Evolutionary conservation across 2,797 vertebrate genomes (phyloP).

Genomic region (Labroides dimidiatus): DNA sequence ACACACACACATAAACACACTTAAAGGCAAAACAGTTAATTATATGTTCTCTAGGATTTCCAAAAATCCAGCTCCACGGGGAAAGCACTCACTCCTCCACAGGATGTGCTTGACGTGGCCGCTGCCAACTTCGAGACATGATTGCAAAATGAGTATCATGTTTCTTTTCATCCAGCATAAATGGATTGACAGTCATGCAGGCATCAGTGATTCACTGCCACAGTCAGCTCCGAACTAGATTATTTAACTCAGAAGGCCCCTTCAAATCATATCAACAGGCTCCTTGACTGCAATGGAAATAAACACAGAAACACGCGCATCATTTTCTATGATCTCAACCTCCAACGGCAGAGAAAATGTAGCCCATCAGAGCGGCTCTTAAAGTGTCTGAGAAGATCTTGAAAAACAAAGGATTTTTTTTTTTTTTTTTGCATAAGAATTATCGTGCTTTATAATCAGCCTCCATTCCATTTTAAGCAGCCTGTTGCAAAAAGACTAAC

Average conservation of each 20-base stretch:
- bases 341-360: too few relatives aligned
- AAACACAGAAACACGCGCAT: too few relatives aligned
- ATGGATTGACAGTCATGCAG: slow-evolving; percentile 39
- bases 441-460: too few relatives aligned
- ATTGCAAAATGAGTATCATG: slow-evolving; percentile 40
- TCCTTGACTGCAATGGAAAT: background rate
- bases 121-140: slow-evolving; percentile 33
- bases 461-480: too few relatives aligned
- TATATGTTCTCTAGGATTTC: slow-evolving; percentile 51
- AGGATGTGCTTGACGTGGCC: slow-evolving; percentile 38
- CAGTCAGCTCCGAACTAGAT: background rate
- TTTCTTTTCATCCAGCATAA: slow-evolving; percentile 34
- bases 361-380: too few relatives aligned
- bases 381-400: background rate
- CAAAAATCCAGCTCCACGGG: slow-evolving; percentile 18
- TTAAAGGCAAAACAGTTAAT: slow-evolving; percentile 40
- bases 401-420: too few relatives aligned
- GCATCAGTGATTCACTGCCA: slow-evolving; percentile 29
- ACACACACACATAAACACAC: slow-evolving; percentile 50
- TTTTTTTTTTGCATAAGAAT: too few relatives aligned
- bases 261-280: slow-evolving; percentile 1
- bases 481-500: too few relatives aligned
- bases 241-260: background rate
- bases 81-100: slow-evolving; percentile 42
- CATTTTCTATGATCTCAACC: too few relatives aligned